Percentiles rank a stretch among this genome's conserved stretches.
Conservation (phyloP, 2,797 vertebrate species). For the Chelon labrosus region DNA sequence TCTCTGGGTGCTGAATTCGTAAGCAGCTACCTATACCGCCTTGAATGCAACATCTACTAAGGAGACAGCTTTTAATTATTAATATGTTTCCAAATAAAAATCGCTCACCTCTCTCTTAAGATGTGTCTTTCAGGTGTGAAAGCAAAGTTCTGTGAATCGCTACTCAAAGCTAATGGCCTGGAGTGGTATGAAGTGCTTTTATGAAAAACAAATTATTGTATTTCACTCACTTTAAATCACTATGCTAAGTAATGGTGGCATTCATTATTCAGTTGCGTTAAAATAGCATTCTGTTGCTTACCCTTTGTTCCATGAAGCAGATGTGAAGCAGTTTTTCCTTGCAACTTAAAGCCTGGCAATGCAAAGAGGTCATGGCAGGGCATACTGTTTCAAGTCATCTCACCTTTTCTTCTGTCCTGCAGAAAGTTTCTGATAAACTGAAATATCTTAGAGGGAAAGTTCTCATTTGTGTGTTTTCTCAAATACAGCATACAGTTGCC, state of each 20-base stretch:
- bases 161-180: constrained; percentile 63
- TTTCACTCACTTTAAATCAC: constrained; percentile 61
- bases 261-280: constrained; percentile 59
- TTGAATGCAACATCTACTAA: constrained; percentile 37
- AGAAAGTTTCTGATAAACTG: not conserved
- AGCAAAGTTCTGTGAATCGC: constrained; percentile 63
- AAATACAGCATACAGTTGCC: not conserved
- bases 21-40: constrained; percentile 11
- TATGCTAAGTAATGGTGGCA: constrained; percentile 43
- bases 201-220: constrained; percentile 56
- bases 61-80: constrained; percentile 64
- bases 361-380: not conserved
- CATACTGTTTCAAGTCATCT: not conserved
- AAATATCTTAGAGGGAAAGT: not conserved
- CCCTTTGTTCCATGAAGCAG: constrained; percentile 10
- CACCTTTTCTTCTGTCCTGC: not conserved
- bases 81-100: constrained; percentile 60
- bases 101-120: constrained; percentile 38
- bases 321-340: constrained; percentile 14
- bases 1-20: constrained; percentile 5
- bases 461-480: not conserved
- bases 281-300: constrained; percentile 17
- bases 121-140: constrained; percentile 51
- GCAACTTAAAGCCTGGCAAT: not conserved
- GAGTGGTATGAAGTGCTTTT: constrained; percentile 52